phyloP scores from a whole-genome alignment of 2,888 invertebrate genomes.

The Ceraclea dissimilis region DNA sequence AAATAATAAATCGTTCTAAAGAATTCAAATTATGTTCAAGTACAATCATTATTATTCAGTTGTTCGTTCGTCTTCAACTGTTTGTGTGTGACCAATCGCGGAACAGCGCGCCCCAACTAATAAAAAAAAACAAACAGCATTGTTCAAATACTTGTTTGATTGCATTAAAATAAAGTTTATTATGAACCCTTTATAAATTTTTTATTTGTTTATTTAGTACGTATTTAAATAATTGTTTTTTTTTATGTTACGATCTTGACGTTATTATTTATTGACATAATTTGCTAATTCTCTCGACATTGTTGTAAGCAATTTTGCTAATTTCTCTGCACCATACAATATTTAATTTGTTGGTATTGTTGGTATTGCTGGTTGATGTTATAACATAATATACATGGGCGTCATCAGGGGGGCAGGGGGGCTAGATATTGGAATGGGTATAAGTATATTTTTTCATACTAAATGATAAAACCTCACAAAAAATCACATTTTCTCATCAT shows the following conservation, averaged over 20 bases:
- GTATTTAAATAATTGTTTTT: neutral
- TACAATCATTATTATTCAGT: neutral
- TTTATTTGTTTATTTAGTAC: neutral
- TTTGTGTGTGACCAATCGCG: conserved; percentile 1
- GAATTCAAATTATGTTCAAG: neutral
- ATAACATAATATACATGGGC: too few relatives aligned
- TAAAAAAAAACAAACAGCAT: neutral
- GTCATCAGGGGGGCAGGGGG: too few relatives aligned
- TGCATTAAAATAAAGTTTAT: neutral
- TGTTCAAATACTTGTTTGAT: neutral
- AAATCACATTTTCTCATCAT: too few relatives aligned
- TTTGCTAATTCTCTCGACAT: too few relatives aligned
- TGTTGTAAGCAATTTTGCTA: too few relatives aligned
- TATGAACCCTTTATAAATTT: neutral
- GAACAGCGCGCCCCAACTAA: neutral
- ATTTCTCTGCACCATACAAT: too few relatives aligned
- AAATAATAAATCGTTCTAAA: conserved; percentile 2
- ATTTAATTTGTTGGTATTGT: too few relatives aligned
- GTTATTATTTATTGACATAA: too few relatives aligned
- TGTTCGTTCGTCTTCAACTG: conserved; percentile 2
- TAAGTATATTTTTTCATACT: too few relatives aligned
- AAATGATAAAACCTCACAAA: too few relatives aligned
- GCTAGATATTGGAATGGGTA: too few relatives aligned
- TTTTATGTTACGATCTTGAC: neutral
- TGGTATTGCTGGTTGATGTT: too few relatives aligned